A percentile compares a stretch with the other conserved stretches of the same genome.
Conservation (phyloP, 2,113 vertebrate species). For the Gallinago undulata region DNA sequence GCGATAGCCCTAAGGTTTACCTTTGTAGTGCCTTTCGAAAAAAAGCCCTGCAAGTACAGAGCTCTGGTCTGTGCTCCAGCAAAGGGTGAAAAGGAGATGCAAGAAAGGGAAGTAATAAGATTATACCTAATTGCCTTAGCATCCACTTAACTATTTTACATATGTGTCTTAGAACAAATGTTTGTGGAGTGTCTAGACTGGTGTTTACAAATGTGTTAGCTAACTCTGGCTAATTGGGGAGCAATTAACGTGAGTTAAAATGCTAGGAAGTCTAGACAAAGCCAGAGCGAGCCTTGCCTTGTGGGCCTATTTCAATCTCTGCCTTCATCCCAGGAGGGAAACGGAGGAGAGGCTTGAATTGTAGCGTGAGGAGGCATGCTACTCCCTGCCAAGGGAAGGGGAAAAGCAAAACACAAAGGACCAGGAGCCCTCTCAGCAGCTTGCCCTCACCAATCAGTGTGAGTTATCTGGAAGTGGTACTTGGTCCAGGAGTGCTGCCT, state of each 20-base stretch:
- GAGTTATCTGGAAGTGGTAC: fast-evolving
- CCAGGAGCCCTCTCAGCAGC: fast-evolving
- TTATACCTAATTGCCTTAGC: conserved; percentile 52
- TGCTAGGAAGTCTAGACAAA: conserved; percentile 12
- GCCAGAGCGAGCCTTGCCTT: background rate
- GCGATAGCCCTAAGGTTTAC: conserved; percentile 54
- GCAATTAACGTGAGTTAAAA: conserved; percentile 43
- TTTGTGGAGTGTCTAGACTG: conserved; percentile 48
- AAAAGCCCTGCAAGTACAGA: background rate
- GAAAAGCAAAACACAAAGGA: background rate
- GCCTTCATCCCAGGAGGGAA: background rate
- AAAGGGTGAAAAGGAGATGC: background rate
- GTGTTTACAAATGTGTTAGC: conserved; percentile 46
- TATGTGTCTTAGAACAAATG: conserved; percentile 52
- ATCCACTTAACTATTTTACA: conserved; percentile 45
- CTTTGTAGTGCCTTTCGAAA: conserved; percentile 40
- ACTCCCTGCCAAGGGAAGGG: background rate
- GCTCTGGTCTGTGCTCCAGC: background rate
- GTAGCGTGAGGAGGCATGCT: fast-evolving
- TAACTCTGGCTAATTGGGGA: conserved; percentile 56
- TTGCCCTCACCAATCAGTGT: background rate
- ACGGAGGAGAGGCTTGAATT: background rate
- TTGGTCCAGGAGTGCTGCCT: background rate
- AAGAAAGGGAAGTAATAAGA: background rate
- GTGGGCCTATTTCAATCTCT: background rate